Evolutionary conservation across 2,888 invertebrate genomes (phyloP).

Genomic region (Dysmachus trigonus): DNA sequence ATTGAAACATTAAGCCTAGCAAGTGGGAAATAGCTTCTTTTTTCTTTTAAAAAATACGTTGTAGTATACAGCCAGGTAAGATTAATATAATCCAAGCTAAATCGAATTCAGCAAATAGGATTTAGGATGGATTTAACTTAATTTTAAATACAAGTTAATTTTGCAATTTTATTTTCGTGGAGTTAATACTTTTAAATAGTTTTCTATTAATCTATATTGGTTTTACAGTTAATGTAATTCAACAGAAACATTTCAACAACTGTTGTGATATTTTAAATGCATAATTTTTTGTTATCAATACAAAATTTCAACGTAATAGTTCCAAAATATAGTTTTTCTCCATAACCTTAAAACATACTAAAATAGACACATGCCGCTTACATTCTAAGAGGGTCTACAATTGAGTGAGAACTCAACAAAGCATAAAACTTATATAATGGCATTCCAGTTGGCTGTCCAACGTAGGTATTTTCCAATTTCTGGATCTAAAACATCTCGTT

Average conservation of each 20-base stretch:
- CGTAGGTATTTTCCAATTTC: background rate
- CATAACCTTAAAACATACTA: background rate
- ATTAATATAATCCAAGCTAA: background rate
- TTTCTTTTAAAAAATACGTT: background rate
- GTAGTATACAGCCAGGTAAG: background rate
- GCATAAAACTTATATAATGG: background rate
- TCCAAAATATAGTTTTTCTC: too few species aligned
- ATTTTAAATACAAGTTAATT: background rate
- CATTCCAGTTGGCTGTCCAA: background rate
- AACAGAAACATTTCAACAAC: background rate
- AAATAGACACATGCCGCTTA: background rate
- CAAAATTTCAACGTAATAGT: too few species aligned
- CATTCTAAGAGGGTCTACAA: background rate
- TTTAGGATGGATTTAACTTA: background rate
- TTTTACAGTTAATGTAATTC: too few species aligned
- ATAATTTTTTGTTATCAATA: background rate
- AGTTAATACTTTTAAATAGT: too few species aligned
- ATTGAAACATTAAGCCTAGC: background rate
- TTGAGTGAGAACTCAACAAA: background rate
- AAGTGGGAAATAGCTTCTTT: background rate
- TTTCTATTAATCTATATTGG: too few species aligned
- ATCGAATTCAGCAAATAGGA: background rate
- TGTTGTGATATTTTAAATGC: background rate
- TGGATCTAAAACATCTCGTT: background rate
- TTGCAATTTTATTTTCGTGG: background rate